Evolutionary conservation across 1,140 invertebrate genomes (phyloP).

Genomic region (Nasonia vitripennis): DNA sequence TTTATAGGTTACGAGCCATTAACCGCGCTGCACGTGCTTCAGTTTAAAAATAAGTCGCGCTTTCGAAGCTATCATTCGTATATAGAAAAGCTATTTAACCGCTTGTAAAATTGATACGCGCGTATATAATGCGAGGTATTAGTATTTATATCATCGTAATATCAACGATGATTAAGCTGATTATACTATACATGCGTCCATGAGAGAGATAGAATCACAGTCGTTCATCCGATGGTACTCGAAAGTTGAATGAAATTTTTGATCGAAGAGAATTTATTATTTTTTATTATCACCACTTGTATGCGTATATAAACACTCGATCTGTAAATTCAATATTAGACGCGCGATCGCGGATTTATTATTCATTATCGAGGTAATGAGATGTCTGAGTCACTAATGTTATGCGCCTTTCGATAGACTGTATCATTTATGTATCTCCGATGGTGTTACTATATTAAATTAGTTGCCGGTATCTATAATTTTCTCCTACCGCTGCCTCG

Average conservation of each 20-base stretch:
- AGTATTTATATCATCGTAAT: slow-evolving; percentile 5
- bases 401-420: neutral
- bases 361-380: neutral
- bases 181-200: neutral
- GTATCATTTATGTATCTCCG: neutral
- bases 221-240: neutral
- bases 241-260: neutral
- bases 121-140: slow-evolving; percentile 1
- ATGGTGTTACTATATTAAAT: neutral
- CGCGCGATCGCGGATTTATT: neutral
- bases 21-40: slow-evolving; percentile 42
- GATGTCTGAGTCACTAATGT: neutral
- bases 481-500: neutral
- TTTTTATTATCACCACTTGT: no score
- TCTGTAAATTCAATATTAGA: neutral
- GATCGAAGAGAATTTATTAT: no score
- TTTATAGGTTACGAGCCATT: slow-evolving; percentile 51
- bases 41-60: slow-evolving; percentile 42
- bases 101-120: slow-evolving; percentile 28
- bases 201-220: neutral
- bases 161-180: slow-evolving; percentile 29
- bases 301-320: no score
- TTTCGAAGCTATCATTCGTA: slow-evolving; percentile 22
- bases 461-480: neutral
- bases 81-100: slow-evolving; percentile 16